These are phyloP conservation scores for Vulpes lagopus DNA, from an alignment of 2,113 vertebrate genomes.

Conservation along the genomic window DNA sequence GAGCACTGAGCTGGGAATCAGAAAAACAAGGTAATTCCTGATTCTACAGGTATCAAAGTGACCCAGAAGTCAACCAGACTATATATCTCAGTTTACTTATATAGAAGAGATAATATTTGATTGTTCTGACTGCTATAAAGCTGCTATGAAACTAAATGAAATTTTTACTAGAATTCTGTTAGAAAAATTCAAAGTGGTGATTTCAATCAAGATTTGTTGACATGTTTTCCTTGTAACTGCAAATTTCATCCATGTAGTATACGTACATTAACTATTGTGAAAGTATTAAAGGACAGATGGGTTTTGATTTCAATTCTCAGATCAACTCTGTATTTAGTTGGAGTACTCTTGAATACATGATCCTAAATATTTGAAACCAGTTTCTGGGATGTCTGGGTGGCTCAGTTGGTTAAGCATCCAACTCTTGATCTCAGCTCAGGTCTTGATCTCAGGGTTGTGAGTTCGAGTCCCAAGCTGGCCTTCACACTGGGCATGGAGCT, in stretches of 20 bases:
- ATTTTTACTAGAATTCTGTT: background rate
- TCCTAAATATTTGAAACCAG: conserved; percentile 46
- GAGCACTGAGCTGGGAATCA: background rate
- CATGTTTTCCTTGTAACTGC: background rate
- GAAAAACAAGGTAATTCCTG: conserved; percentile 44
- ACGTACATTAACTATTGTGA: background rate
- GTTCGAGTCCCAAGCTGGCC: background rate
- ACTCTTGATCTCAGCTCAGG: background rate
- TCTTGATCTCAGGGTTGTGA: background rate
- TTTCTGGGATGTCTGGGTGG: background rate
- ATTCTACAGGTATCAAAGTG: background rate
- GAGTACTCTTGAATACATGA: conserved; percentile 3
- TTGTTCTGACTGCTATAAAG: background rate
- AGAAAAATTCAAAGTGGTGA: conserved; percentile 52
- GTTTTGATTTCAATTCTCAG: conserved; percentile 48
- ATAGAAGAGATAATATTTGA: background rate
- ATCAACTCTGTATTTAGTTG: conserved; percentile 1
- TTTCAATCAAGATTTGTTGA: conserved; percentile 45
- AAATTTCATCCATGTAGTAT: background rate
- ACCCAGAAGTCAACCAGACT: conserved; percentile 10
- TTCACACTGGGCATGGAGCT: background rate
- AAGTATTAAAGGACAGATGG: conserved; percentile 30
- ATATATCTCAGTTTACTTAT: background rate
- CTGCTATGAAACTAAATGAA: background rate
- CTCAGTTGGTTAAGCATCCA: background rate